Evolutionary conservation across 1,140 invertebrate species (phyloP), one percentile per base, ranked within the genome.

Genomic region (Augochlora pura): DNA sequence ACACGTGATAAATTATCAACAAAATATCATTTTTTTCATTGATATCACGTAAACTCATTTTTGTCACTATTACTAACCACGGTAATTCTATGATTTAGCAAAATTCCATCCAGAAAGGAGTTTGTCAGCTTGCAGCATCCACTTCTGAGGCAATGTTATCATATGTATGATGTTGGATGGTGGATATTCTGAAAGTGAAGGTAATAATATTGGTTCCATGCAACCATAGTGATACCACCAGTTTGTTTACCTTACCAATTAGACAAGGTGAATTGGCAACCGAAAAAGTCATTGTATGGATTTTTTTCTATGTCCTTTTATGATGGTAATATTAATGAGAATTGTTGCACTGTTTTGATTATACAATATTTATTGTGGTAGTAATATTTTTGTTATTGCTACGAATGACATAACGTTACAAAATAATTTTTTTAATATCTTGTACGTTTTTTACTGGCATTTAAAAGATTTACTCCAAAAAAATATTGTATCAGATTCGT

Each of bases 111-210:
- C 59, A 32, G 21, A 76, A 67, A 71, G 38, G 62, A 68, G 32
- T n/a, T 78, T 60, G 78, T 39, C 81, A 69, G 57, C 59, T 57
- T 38, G 32, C 67, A 70, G 54, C 62, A 80, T 80, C 67, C 42
- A 46, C 21, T 70, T 64, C 59, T 70, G 54, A 77, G 70, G 64
- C 60, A 72, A 84, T 77, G 79, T 69, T 87, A 74, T 84, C 32
- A 74, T 70, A 81, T 64, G 38, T 87, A 85, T 83, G 80, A 87
- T 81, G 86, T 83, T 85, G 78, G 77, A 86, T 85, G 84, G 82
- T 87, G 57, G 64, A 81, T 67, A 38, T 66, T 49, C 32, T 9
- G 59, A 57, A 21, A 70, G n/a, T 59, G 39, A 79, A 85, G 85
- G 84, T 87, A 87, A 87, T 79, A 18, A 81, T 12, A 46, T 62